These are phyloP conservation scores for Hypotaenidia okinawae DNA, from an alignment of 2,797 vertebrate species.

Conservation along the genomic window DNA sequence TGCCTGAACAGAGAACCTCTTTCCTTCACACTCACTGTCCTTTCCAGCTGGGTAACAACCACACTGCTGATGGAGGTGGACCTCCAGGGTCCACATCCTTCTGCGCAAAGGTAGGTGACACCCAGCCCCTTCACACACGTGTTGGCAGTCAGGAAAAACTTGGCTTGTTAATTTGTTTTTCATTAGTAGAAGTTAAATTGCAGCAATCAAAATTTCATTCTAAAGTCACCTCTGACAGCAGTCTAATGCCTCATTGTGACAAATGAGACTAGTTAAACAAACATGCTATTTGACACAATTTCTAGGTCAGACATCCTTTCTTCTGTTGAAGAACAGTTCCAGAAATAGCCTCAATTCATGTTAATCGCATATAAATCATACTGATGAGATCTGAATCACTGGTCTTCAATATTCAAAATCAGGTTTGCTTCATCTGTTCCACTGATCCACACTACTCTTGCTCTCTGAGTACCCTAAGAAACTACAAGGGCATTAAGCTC, in stretches of 20 bases:
- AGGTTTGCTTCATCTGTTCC: neutral
- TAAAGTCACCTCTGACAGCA: conserved; percentile 29
- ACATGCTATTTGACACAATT: neutral
- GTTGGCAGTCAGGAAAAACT: neutral
- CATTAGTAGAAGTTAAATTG: neutral
- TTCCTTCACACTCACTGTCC: neutral
- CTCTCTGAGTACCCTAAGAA: neutral
- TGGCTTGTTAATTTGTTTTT: neutral
- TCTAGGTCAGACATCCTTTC: neutral
- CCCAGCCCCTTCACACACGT: neutral
- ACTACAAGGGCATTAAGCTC: neutral
- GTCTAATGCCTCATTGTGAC: neutral
- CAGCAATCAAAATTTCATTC: conserved; percentile 46
- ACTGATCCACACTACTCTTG: neutral
- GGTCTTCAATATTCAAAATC: neutral
- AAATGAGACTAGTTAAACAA: conserved; percentile 28
- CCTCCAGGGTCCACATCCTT: neutral
- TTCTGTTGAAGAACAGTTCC: conserved; percentile 3
- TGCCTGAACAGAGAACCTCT: neutral
- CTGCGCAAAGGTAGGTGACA: neutral
- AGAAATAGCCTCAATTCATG: neutral
- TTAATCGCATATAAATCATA: neutral
- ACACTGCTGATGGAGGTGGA: neutral
- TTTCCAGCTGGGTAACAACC: neutral
- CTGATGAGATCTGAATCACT: neutral